Evolutionary conservation across 2,113 vertebrate genomes (phyloP).

Genomic region (Balaeniceps rex): DNA sequence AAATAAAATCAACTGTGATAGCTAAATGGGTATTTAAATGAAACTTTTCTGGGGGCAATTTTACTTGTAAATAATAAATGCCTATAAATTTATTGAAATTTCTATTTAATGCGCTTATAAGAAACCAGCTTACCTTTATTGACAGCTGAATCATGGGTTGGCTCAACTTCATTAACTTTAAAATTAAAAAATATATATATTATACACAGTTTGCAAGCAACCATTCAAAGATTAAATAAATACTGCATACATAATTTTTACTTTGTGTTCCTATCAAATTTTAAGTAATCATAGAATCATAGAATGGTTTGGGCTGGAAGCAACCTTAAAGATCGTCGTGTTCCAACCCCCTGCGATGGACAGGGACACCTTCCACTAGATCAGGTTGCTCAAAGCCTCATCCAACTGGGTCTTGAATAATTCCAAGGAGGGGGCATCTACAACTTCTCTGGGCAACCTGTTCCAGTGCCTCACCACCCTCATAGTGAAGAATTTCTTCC

Average conservation of each 20-base stretch:
- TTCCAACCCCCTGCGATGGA: background rate
- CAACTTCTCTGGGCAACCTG: background rate
- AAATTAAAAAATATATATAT: background rate
- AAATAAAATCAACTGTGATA: background rate
- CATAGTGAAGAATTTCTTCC: background rate
- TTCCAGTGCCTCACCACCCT: background rate
- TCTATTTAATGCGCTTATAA: background rate
- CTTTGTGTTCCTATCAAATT: background rate
- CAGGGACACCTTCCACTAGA: background rate
- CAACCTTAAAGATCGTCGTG: background rate
- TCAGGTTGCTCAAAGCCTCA: background rate
- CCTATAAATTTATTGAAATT: background rate
- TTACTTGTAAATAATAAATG: background rate
- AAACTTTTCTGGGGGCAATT: background rate
- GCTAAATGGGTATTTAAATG: background rate
- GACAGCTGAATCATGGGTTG: conserved; percentile 67
- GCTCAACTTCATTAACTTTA: conserved; percentile 29
- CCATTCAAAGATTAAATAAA: background rate
- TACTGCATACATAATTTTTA: background rate
- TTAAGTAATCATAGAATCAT: background rate
- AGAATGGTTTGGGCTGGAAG: background rate
- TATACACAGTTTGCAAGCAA: background rate
- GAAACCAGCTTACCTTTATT: conserved; percentile 61
- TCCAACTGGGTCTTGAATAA: background rate
- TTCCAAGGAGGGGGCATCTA: background rate